A percentile compares a stretch with the other conserved stretches of the same genome.
Conservation (phyloP, 2,888 invertebrate species). For the Tortrix viridana region DNA sequence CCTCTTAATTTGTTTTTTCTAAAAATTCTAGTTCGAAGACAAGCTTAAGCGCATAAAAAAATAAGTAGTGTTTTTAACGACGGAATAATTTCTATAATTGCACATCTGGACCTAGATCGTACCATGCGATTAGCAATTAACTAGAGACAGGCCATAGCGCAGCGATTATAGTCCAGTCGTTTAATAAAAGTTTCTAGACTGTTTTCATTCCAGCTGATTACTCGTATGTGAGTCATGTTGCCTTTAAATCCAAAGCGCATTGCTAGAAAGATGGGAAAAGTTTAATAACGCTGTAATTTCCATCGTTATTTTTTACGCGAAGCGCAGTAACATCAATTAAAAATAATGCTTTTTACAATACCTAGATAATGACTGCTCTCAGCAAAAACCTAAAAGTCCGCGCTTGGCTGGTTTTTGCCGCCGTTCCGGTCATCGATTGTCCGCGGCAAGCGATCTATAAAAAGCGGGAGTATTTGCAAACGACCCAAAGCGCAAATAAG, state of each 20-base stretch:
- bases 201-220: slow-evolving; percentile 30
- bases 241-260: background rate
- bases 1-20: slow-evolving; percentile 49
- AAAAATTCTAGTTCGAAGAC: slow-evolving; percentile 31
- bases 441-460: slow-evolving; percentile 11
- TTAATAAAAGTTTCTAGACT: slow-evolving; percentile 36
- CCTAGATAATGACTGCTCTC: slow-evolving; percentile 13
- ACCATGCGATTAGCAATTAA: slow-evolving; percentile 36
- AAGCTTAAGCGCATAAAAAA: slow-evolving; percentile 30
- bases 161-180: slow-evolving; percentile 27
- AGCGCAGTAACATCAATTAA: slow-evolving; percentile 18
- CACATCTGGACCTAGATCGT: slow-evolving; percentile 35
- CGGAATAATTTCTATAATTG: slow-evolving; percentile 36
- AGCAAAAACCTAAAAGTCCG: slow-evolving; percentile 17
- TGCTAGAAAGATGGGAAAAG: background rate
- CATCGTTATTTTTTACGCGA: background rate
- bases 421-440: slow-evolving; percentile 18
- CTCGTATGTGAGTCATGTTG: slow-evolving; percentile 15
- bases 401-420: slow-evolving; percentile 30
- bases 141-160: slow-evolving; percentile 27
- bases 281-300: background rate
- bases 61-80: slow-evolving; percentile 36
- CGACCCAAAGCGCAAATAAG: slow-evolving; percentile 35
- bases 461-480: slow-evolving; percentile 32
- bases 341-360: slow-evolving; percentile 13